Evolutionary conservation across 2,888 invertebrate genomes (phyloP).

Genomic region (Mylabris sibirica): DNA sequence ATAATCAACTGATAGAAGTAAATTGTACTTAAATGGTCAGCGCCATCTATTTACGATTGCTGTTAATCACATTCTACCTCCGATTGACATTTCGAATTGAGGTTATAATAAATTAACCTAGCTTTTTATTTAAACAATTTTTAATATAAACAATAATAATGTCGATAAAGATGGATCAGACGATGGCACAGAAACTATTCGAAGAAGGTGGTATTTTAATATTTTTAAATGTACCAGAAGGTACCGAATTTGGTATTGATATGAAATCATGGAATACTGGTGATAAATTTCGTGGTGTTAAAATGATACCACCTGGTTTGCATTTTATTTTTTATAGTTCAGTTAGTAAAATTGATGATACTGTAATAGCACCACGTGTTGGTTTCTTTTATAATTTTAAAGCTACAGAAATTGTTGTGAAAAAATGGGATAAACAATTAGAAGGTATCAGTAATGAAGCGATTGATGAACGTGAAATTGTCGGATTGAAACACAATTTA

Average conservation of each 20-base stretch:
- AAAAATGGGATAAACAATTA: slow-evolving; percentile 80
- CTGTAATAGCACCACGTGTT: slow-evolving; percentile 69
- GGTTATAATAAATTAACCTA: not conserved
- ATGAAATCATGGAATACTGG: slow-evolving; percentile 89
- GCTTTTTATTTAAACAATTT: not conserved
- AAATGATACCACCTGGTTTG: slow-evolving; percentile 98
- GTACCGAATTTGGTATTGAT: slow-evolving; percentile 97
- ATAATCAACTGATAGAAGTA: no score
- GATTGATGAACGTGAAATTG: slow-evolving; percentile 71
- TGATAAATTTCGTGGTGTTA: slow-evolving; percentile 91
- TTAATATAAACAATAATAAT: not conserved
- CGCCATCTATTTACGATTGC: no score
- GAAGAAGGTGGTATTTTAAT: slow-evolving; percentile 84
- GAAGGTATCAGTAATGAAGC: slow-evolving; percentile 78
- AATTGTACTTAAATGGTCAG: no score
- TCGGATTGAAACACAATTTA: slow-evolving; percentile 73
- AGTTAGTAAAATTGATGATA: slow-evolving; percentile 68
- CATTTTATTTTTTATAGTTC: slow-evolving; percentile 92
- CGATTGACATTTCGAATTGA: no score
- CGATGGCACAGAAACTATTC: slow-evolving; percentile 77
- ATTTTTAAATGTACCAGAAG: slow-evolving; percentile 84
- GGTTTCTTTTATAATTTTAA: slow-evolving; percentile 82
- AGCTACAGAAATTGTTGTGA: slow-evolving; percentile 82
- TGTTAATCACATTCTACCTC: no score
- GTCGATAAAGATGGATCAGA: slow-evolving; percentile 69